Conservation (phyloP, 2,888 invertebrate genomes). For the Colostygia pectinataria region DNA sequence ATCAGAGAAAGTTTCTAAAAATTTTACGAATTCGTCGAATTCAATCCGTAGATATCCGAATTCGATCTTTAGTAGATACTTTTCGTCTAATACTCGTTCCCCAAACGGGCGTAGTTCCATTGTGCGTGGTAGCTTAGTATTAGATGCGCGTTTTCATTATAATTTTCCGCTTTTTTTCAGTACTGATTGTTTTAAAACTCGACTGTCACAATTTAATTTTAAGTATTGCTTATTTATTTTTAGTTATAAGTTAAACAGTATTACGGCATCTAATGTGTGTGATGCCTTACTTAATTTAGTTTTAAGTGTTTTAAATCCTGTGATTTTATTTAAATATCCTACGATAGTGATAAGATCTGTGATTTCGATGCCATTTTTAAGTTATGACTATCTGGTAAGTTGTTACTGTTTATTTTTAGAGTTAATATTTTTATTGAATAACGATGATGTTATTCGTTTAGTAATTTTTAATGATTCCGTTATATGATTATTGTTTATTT, state of each 20-base stretch:
- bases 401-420: conserved; percentile 57
- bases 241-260: conserved; percentile 57
- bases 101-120: conserved; percentile 26
- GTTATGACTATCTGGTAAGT: conserved; percentile 56
- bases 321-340: conserved; percentile 73
- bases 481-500: conserved; percentile 47
- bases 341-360: conserved; percentile 64
- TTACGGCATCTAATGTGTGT: neutral
- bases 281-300: conserved; percentile 48
- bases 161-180: conserved; percentile 62
- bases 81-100: conserved; percentile 16
- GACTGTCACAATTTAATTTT: conserved; percentile 47
- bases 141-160: conserved; percentile 55
- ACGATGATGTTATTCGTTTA: conserved; percentile 32
- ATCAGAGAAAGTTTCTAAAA: neutral
- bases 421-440: conserved; percentile 48
- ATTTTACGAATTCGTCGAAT: neutral
- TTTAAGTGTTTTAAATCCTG: conserved; percentile 67
- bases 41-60: conserved; percentile 14
- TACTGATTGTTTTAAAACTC: conserved; percentile 60
- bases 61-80: conserved; percentile 16
- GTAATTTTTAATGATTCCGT: conserved; percentile 39
- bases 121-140: conserved; percentile 39
- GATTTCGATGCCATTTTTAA: conserved; percentile 73
- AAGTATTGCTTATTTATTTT: conserved; percentile 48